A percentile compares a stretch with the other conserved stretches of the same genome.
These are phyloP conservation scores for Zhuqinia jingwanae DNA, from an alignment of 2,888 invertebrate genomes.

Conservation along the genomic window DNA sequence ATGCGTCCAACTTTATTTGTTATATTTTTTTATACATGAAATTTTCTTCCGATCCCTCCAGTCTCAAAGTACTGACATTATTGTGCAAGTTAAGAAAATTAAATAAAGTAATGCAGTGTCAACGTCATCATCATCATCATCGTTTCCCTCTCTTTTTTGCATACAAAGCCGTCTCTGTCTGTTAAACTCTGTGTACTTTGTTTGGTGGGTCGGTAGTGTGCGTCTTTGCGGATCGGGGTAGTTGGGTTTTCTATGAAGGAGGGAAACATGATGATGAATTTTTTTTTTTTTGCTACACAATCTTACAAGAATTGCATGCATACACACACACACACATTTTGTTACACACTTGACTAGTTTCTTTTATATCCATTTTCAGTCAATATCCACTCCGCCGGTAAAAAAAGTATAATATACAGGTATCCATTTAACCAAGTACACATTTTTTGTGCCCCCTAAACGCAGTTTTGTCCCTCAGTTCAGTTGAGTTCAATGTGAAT, in stretches of 20 bases:
- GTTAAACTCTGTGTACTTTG: neutral
- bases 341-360: slow-evolving; percentile 47
- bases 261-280: neutral
- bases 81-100: too few relatives aligned
- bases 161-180: neutral
- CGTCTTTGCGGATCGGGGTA: neutral
- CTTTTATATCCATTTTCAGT: slow-evolving; percentile 49
- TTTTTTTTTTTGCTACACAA: neutral
- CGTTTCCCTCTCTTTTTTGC: neutral
- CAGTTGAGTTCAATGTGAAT: neutral
- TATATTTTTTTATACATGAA: too few relatives aligned
- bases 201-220: neutral
- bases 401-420: neutral
- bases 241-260: neutral
- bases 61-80: too few relatives aligned
- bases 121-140: neutral
- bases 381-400: slow-evolving; percentile 25
- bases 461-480: neutral
- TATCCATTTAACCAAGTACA: too few relatives aligned
- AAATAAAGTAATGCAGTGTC: neutral
- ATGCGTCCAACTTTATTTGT: too few relatives aligned
- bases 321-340: slow-evolving; percentile 18
- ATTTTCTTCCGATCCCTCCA: too few relatives aligned
- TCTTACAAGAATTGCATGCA: slow-evolving; percentile 22
- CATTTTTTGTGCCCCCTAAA: slow-evolving; percentile 4